Percentiles rank a stretch among this genome's conserved stretches.
These are phyloP conservation scores for Pelochelys cantorii DNA, from an alignment of 2,797 vertebrate species.

Conservation along the genomic window DNA sequence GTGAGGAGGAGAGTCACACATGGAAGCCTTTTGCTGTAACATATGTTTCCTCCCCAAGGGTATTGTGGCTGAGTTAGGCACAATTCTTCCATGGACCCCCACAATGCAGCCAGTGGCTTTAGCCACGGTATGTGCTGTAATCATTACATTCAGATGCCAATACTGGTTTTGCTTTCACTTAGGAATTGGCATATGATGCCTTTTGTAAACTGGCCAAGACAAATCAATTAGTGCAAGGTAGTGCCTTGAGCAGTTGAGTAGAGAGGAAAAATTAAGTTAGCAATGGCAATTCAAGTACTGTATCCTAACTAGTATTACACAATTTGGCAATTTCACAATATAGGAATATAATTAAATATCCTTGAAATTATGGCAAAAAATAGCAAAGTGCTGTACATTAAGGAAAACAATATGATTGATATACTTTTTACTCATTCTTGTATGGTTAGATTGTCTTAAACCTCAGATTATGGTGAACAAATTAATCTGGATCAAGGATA, in stretches of 20 bases:
- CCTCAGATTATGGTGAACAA: slow-evolving; percentile 24
- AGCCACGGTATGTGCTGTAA: not conserved
- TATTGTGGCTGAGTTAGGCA: not conserved
- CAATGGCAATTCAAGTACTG: not conserved
- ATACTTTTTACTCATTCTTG: slow-evolving; percentile 23
- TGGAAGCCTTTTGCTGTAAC: not conserved
- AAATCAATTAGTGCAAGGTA: slow-evolving; percentile 55
- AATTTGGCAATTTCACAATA: not conserved
- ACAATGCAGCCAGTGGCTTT: not conserved
- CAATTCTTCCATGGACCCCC: not conserved
- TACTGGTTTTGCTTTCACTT: slow-evolving; percentile 63
- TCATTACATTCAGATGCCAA: slow-evolving; percentile 12
- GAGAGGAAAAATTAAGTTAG: slow-evolving; percentile 57
- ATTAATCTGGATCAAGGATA: slow-evolving; percentile 41
- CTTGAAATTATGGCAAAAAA: not conserved
- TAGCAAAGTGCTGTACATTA: not conserved
- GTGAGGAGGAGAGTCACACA: not conserved
- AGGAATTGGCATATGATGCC: slow-evolving; percentile 55
- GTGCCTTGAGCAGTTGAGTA: slow-evolving; percentile 27
- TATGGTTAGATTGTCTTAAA: slow-evolving; percentile 30
- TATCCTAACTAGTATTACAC: not conserved
- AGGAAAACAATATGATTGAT: not conserved
- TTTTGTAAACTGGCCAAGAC: slow-evolving; percentile 41
- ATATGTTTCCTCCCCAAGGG: accelerated
- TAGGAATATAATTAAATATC: not conserved